phyloP scores from a whole-genome alignment of 2,797 vertebrate species.

The Acridotheres tristis region DNA sequence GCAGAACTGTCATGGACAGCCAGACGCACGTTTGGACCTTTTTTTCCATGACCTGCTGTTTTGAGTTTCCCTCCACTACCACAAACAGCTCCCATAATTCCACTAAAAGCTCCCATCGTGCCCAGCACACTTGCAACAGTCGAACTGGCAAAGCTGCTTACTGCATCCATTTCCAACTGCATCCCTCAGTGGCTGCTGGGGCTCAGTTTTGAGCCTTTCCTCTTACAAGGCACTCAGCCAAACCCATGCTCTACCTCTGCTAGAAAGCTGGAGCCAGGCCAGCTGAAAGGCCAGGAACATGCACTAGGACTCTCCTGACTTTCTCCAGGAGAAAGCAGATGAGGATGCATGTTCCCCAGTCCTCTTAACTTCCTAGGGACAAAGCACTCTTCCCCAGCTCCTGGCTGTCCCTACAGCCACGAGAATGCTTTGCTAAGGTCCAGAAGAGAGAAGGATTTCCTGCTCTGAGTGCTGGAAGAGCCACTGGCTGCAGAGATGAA shows the following conservation, averaged over 20 bases:
- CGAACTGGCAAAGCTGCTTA: not conserved
- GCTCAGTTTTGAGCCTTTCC: not conserved
- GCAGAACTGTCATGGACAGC: not conserved
- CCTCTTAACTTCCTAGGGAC: not conserved
- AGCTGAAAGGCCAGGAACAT: not conserved
- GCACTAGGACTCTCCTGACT: not conserved
- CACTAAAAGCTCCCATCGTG: not conserved
- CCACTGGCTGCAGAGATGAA: not conserved
- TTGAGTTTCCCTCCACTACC: not conserved
- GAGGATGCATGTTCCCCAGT: not conserved
- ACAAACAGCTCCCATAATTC: not conserved
- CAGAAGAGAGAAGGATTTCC: not conserved
- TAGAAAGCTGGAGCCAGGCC: not conserved
- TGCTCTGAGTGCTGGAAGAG: not conserved
- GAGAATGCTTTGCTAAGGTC: rapidly evolving
- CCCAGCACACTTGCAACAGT: not conserved
- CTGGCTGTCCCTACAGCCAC: not conserved
- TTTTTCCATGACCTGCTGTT: not conserved
- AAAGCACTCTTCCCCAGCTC: not conserved
- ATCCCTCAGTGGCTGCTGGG: not conserved
- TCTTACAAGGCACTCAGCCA: not conserved
- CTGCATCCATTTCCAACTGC: not conserved
- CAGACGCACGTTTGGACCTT: not conserved
- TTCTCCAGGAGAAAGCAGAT: not conserved
- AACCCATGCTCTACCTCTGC: not conserved